These are phyloP conservation scores for Nestor notabilis DNA, from an alignment of 2,113 vertebrate genomes.

Conservation along the genomic window DNA sequence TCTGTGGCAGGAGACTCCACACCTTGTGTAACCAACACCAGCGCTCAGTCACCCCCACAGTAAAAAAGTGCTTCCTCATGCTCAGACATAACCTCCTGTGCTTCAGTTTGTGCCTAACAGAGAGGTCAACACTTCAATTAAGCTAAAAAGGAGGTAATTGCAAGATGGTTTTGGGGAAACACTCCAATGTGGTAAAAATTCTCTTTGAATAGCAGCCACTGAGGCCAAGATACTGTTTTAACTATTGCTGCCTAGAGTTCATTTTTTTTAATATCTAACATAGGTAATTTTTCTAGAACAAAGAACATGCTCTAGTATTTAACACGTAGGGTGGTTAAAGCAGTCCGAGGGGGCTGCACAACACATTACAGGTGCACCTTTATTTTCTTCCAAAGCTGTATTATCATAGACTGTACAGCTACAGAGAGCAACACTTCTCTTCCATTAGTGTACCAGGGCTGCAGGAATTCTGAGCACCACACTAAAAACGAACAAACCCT, in stretches of 20 bases:
- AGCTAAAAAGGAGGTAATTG: rapidly evolving
- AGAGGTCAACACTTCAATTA: not conserved
- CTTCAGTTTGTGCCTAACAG: not conserved
- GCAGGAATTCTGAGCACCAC: not conserved
- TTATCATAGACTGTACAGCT: not conserved
- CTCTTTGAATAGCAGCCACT: not conserved
- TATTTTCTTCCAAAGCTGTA: not conserved
- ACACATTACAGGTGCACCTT: not conserved
- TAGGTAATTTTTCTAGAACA: not conserved
- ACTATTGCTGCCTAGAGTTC: not conserved
- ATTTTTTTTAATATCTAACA: not conserved
- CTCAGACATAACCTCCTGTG: not conserved
- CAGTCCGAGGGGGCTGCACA: not conserved
- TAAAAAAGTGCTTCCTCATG: not conserved
- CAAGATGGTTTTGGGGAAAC: not conserved
- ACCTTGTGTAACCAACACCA: not conserved
- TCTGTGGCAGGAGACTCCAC: not conserved
- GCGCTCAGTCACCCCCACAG: not conserved
- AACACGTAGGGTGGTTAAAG: not conserved
- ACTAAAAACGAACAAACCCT: not conserved
- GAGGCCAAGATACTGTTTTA: not conserved
- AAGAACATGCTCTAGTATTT: not conserved
- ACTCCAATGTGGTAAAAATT: not conserved
- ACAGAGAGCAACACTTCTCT: not conserved
- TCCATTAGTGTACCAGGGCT: rapidly evolving